Base-by-base conservation (phyloP, 1,140 invertebrate genomes). In the Ericerus pela region DNA sequence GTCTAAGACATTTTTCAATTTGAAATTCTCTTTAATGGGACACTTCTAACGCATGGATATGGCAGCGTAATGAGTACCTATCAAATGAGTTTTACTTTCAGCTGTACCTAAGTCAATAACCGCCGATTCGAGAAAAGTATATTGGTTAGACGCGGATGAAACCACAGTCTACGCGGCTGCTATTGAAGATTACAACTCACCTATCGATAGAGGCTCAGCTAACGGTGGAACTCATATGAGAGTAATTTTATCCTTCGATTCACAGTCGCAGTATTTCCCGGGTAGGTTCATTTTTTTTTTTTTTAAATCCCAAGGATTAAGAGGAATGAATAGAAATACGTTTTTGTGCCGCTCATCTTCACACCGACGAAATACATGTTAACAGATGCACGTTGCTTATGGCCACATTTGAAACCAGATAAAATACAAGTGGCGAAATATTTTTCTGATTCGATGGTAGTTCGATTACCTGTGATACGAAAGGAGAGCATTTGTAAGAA, bases 251-350 rank as follows among this genome's bases (percentile, higher is more conserved):
- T 79, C 84, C 0, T 72, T 82, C 58, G 85, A 85, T 16, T 72
- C 76, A 31, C 79, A 79, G n/a, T 70, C 82, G 20, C 87, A 90
- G 66, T 81, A 82, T 0, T 82, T 83, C 68, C 85, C 70, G 67
- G n/a, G 67, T 62, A 54, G 5, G 3, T 47, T 47, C 20, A 41
- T 41, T 6, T 41, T 36, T 26, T 33, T 41, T 18, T 41, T 16
- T n/a, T n/a, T n/a, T n/a, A n/a, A n/a, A n/a, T n/a, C n/a, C n/a
- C n/a, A n/a, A n/a, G n/a, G n/a, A n/a, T n/a, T n/a, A n/a, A n/a
- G n/a, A n/a, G n/a, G n/a, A n/a, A n/a, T n/a, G n/a, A n/a, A n/a
- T n/a, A n/a, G n/a, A n/a, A n/a, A n/a, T n/a, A n/a, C n/a, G n/a
- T n/a, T n/a, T n/a, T n/a, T n/a, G n/a, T n/a, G n/a, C n/a, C n/a